Conservation (phyloP, 2,797 vertebrate species). For the Sandelia bainsii region DNA sequence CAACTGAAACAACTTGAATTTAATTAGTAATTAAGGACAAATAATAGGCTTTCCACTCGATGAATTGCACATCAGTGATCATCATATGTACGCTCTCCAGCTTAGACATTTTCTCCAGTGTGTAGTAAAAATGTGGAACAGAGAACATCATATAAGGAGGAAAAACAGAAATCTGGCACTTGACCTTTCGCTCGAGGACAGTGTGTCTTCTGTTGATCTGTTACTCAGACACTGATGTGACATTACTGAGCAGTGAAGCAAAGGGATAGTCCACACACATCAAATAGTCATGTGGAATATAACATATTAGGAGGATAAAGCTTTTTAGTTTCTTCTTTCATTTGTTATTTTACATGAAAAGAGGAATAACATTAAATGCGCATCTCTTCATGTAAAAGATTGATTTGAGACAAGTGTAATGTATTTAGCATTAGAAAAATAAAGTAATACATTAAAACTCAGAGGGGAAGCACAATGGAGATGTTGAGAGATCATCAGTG, state of each 20-base stretch:
- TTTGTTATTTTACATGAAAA: neutral
- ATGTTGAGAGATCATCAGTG: slow-evolving; percentile 27
- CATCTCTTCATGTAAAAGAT: neutral
- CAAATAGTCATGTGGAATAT: neutral
- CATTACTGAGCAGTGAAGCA: slow-evolving; percentile 24
- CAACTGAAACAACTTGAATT: neutral
- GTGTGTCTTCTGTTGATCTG: slow-evolving; percentile 29
- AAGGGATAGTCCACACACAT: neutral
- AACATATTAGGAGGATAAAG: neutral
- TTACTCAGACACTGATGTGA: slow-evolving; percentile 19
- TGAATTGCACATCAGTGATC: neutral
- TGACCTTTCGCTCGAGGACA: slow-evolving; percentile 9
- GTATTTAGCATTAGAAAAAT: neutral
- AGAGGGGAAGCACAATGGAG: neutral
- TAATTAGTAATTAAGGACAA: slow-evolving; percentile 7
- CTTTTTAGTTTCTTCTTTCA: neutral
- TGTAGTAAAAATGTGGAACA: neutral
- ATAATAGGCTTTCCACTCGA: slow-evolving; percentile 4
- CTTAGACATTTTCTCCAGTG: neutral
- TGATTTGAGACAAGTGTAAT: neutral
- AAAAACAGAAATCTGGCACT: neutral
- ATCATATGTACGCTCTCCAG: neutral
- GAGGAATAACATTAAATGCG: neutral
- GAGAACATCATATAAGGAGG: neutral
- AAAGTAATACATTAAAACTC: neutral